These are phyloP conservation scores for Tapera naevia DNA, from an alignment of 2,797 vertebrate genomes.

Conservation along the genomic window DNA sequence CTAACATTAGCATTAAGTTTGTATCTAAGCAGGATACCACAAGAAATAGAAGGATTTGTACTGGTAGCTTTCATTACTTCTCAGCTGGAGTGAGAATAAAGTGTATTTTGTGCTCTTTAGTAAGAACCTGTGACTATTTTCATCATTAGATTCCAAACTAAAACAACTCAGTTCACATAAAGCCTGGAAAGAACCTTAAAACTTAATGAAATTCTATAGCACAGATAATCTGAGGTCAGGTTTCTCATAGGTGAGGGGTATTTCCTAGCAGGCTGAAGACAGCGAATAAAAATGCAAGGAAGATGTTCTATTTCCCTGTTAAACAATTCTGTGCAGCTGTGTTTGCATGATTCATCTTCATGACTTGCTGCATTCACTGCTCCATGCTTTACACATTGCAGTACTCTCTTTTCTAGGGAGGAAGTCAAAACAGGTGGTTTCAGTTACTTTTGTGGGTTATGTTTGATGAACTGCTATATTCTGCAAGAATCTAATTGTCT, in stretches of 20 bases:
- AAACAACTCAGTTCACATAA: not conserved
- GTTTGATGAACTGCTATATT: not conserved
- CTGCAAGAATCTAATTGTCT: not conserved
- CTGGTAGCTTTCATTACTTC: not conserved
- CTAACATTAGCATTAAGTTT: not conserved
- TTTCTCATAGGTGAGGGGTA: not conserved
- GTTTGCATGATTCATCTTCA: not conserved
- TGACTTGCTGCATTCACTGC: not conserved
- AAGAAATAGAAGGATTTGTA: not conserved
- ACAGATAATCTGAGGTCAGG: not conserved
- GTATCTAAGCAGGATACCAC: not conserved
- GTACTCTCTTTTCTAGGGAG: not conserved
- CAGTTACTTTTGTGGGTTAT: not conserved
- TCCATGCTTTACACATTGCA: accelerated
- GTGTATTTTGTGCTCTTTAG: not conserved
- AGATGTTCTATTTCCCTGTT: not conserved
- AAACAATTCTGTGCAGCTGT: not conserved
- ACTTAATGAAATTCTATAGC: not conserved
- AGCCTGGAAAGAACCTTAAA: not conserved
- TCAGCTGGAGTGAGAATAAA: not conserved
- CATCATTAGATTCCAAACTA: not conserved
- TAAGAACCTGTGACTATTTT: not conserved
- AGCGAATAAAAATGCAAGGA: not conserved
- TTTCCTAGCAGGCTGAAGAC: not conserved
- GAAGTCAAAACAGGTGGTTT: conserved; percentile 7